Base-by-base conservation (phyloP, 2,797 vertebrate genomes). In the Xenopus petersii region DNA sequence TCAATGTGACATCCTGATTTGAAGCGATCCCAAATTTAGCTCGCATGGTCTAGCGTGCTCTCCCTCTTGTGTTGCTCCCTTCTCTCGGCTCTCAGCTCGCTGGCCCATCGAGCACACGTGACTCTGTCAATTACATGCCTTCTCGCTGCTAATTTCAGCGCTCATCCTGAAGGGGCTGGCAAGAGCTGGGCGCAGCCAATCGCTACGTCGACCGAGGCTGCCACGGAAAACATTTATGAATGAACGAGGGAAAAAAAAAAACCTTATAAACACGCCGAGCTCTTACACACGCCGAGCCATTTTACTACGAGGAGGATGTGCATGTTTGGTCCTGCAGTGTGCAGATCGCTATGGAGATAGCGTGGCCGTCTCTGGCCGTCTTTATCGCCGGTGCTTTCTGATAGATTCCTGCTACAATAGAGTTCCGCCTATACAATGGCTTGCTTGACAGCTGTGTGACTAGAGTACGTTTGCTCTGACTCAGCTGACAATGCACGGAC, bases 31-130 rank as follows among this genome's bases (percentile, higher is more conserved):
- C 92, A 90, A 93, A 89, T 93, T 94, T 90, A 90, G 94, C 93
- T 96, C 95, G 95, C 96, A 96, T 96, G 94, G 93, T 95, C 93
- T 94, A 93, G 93, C 91, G 95, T 94, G 94, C 94, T 92, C 93
- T 91, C 92, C 91, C 94, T 11, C 93, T 93, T 93, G 93, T 87
- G 93, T 87, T 84, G 83, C 85, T 85, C 92, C 86, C 87, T 86
- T 88, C 85, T 84, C 87, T 84, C 85, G 86, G 88, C 85, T 90
- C 88, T 81, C 89, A 87, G 87, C 84, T 93, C 92, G 84, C 93
- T 92, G 91, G 90, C 88, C 90, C 91, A 88, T 86, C 47, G 87
- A 89, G 90, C 93, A 89, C 96, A 98, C 95, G 96, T 98, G 95
- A 98, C 95, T 93, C 84, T 88, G 89, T 92, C 95, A 95, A 95